Conservation (phyloP, 37 sponge, comb jelly and placozoan genomes). For the Ephydatia muelleri region DNA sequence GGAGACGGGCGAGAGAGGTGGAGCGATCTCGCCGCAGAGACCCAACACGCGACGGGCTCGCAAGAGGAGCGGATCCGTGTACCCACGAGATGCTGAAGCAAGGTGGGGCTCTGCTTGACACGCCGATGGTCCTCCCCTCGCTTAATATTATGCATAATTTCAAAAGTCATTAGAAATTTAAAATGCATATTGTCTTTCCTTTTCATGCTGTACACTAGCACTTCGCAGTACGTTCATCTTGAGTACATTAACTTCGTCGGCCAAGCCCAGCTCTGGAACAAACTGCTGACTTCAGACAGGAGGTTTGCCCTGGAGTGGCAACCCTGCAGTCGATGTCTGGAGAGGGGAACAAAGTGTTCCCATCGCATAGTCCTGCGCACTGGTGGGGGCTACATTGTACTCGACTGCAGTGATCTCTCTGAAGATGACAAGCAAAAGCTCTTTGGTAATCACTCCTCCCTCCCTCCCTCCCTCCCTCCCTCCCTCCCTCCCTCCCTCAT, state of each 20-base stretch:
- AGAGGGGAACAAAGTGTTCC: conserved; percentile 65
- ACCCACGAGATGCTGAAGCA: background rate
- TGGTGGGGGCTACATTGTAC: conserved; percentile 88
- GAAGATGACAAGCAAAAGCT: background rate
- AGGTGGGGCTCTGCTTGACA: too few relatives aligned
- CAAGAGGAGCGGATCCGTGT: background rate
- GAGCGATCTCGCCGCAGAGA: background rate
- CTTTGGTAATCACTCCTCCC: too few relatives aligned
- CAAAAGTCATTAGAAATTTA: background rate
- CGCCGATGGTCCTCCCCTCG: background rate
- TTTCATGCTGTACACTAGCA: background rate
- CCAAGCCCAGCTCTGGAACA: conserved; percentile 24
- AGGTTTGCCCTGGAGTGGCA: conserved; percentile 33
- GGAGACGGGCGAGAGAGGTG: background rate
- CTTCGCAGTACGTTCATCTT: background rate
- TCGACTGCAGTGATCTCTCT: conserved; percentile 38
- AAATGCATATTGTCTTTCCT: background rate
- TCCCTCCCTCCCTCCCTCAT: too few relatives aligned
- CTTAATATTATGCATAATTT: too few relatives aligned
- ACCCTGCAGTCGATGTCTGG: conserved; percentile 63
- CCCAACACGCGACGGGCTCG: background rate
- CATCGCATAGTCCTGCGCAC: conserved; percentile 62
- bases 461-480: too few relatives aligned
- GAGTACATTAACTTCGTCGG: conserved; percentile 64
- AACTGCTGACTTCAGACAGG: conserved; percentile 16